Percentiles rank a stretch among this genome's conserved stretches.
These are phyloP conservation scores for Cyanoderma ruficeps DNA, from an alignment of 2,113 vertebrate species.

Conservation along the genomic window DNA sequence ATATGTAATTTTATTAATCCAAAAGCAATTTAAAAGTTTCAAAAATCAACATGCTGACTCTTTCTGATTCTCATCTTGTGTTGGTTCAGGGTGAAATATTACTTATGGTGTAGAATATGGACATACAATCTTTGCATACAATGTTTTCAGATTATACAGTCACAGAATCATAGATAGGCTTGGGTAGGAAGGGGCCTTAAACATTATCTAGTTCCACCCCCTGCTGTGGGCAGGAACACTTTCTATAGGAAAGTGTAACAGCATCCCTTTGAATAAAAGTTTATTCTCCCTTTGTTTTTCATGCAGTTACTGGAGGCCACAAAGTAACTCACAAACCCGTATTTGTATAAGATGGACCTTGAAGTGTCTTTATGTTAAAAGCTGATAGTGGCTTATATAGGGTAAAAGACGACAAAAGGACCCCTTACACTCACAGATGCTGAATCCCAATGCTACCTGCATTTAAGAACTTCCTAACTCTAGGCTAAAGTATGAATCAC, in stretches of 20 bases:
- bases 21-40: background rate
- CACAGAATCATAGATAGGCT: background rate
- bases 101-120: background rate
- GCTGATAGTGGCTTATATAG: background rate
- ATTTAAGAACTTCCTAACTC: background rate
- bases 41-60: background rate
- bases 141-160: background rate
- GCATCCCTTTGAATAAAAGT: background rate
- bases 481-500: background rate
- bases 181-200: background rate
- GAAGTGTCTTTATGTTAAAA: background rate
- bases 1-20: background rate
- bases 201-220: background rate
- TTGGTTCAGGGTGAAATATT: background rate
- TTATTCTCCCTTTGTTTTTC: background rate
- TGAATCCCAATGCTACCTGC: background rate
- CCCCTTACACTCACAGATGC: background rate
- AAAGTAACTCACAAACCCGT: background rate
- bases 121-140: background rate
- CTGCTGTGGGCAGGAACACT: background rate
- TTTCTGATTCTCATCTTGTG: background rate
- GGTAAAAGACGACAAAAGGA: background rate
- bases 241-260: background rate
- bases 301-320: background rate
- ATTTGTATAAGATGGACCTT: background rate